These are phyloP conservation scores for Piaya cayana DNA, from an alignment of 2,113 vertebrate genomes.

Conservation along the genomic window DNA sequence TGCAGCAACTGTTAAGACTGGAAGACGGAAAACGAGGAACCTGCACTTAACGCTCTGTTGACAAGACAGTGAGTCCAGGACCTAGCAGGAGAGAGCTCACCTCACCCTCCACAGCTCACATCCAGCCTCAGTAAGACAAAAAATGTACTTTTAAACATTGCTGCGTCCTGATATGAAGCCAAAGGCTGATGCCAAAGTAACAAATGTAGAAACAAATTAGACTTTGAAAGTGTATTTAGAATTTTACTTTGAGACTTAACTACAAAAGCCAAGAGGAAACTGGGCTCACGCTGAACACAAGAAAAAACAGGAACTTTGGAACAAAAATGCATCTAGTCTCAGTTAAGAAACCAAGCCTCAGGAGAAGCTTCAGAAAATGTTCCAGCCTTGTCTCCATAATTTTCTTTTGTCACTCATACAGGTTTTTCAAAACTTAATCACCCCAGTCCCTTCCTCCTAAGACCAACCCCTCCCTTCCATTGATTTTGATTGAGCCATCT, in stretches of 20 bases:
- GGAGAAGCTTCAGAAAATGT: background rate
- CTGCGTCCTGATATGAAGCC: background rate
- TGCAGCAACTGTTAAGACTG: accelerated
- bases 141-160: background rate
- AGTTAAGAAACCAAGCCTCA: background rate
- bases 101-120: background rate
- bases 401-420: background rate
- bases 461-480: background rate
- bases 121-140: background rate
- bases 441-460: background rate
- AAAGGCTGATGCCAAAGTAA: background rate
- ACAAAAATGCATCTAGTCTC: background rate
- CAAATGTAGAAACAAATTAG: background rate
- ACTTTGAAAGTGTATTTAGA: background rate
- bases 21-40: background rate
- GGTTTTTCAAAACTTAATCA: background rate
- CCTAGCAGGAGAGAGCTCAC: background rate
- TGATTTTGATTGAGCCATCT: background rate
- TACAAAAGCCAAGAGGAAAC: background rate
- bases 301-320: background rate
- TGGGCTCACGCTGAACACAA: background rate
- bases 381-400: background rate
- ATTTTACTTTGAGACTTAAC: background rate
- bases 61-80: background rate
- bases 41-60: background rate